Conservation (phyloP, 2,797 vertebrate genomes). For the Darevskia mixta region DNA sequence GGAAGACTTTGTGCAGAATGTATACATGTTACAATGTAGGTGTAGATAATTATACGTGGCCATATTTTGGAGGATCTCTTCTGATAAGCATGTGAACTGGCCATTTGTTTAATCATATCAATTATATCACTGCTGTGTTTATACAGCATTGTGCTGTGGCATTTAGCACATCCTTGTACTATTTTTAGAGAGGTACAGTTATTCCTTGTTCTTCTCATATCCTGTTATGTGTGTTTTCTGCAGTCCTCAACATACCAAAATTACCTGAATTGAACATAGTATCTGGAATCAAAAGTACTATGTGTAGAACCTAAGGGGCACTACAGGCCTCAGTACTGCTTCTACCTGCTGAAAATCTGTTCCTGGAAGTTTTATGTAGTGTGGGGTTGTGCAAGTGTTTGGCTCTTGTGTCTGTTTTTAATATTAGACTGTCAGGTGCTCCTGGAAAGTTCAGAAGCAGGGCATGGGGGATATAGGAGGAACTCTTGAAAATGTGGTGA, state of each 20-base stretch:
- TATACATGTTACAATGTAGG: background rate
- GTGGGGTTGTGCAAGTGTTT: background rate
- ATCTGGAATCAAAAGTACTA: background rate
- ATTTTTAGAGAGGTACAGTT: too few relatives aligned
- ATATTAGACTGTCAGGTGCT: background rate
- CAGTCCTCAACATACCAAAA: background rate
- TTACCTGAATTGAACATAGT: background rate
- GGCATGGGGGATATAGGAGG: background rate
- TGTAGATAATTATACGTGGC: too few relatives aligned
- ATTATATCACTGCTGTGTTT: background rate
- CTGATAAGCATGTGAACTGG: background rate
- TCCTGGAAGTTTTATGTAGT: background rate
- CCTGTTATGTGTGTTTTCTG: background rate
- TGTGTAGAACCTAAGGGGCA: too few relatives aligned
- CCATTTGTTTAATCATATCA: background rate
- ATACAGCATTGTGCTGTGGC: too few relatives aligned
- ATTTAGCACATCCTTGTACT: background rate
- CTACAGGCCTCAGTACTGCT: background rate
- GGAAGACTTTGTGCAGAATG: background rate
- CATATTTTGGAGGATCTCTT: background rate
- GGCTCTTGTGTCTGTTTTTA: background rate
- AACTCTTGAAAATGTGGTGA: background rate
- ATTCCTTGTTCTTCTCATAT: background rate
- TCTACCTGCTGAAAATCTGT: background rate
- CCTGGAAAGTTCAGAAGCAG: background rate